Base-by-base conservation (phyloP, 2,888 invertebrate genomes). In the Dolichomitus sp. region DNA sequence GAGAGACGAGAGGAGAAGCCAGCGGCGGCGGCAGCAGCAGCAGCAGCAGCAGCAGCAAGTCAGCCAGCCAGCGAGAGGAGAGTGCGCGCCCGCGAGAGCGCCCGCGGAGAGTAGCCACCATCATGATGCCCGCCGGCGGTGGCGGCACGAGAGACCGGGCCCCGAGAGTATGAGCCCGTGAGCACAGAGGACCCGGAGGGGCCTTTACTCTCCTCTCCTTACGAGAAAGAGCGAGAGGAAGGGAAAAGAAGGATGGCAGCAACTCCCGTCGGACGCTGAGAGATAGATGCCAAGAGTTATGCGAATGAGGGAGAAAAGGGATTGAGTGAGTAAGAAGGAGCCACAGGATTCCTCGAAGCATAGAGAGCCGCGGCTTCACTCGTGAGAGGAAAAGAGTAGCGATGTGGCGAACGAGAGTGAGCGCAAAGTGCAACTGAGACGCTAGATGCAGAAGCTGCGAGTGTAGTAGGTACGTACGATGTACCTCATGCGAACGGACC, bases 21-120 rank as follows among this genome's bases (percentile, higher is more conserved):
- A 69, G 72, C 27, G 27, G 68, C 19, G 54, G 81, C 37, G 69
- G 42, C 40, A 61, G 63, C 57, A 52, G 77, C 12, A 5, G 14
- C 45, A n/a, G 5, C 45, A 45, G 45, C 45, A 45, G 45, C 45
- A 45, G 2, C 45, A 45, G 45, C 48, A 48, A 79, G 81, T 80
- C 85, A 81, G 76, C 79, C 75, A 37, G 37, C 80, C 70, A 69
- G 83, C 79, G 57, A 87, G 89, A 88, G 88, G 88, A 88, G 89
- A 88, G 87, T 86, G 85, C 86, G 88, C 89, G 89, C 86, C 87
- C 87, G 87, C 86, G n/a, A n/a, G n/a, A 87, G 89, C 88, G 88
- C 89, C 89, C 89, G 88, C 86, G 86, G 88, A 89, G 89, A 90
- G 91, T 89, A 90, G 91, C 91, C 90, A 90, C 89, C 91, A 90